These are phyloP conservation scores for Deroplatys truncata DNA, from an alignment of 2,888 invertebrate species.

Conservation along the genomic window DNA sequence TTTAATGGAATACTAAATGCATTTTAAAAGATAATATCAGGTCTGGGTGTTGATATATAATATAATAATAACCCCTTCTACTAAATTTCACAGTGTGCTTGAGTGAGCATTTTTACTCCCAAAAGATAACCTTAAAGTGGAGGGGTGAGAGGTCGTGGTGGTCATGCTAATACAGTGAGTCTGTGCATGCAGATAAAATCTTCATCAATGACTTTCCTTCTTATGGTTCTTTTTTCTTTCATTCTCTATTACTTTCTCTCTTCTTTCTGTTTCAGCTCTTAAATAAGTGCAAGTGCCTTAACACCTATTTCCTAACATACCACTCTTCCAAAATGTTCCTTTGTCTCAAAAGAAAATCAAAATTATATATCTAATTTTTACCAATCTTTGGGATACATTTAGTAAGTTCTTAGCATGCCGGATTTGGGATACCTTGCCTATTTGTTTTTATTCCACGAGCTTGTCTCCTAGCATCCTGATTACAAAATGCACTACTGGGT, in stretches of 20 bases:
- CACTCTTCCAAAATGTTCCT: not conserved
- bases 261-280: not conserved
- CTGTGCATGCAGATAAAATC: conserved; percentile 8
- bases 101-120: not conserved
- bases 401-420: not conserved
- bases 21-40: not conserved
- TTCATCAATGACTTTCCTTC: not conserved
- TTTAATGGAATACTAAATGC: not conserved
- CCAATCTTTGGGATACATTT: not conserved
- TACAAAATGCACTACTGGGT: not conserved
- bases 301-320: not conserved
- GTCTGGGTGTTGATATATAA: not conserved
- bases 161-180: conserved; percentile 13
- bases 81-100: not conserved
- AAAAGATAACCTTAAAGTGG: not conserved
- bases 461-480: not conserved
- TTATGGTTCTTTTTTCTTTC: not conserved
- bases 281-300: not conserved
- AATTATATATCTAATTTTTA: not conserved
- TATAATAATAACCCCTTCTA: not conserved
- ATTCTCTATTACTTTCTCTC: not conserved
- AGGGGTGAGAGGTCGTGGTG: not conserved
- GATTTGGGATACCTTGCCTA: not conserved
- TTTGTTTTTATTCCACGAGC: not conserved
- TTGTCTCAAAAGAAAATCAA: not conserved